Percentiles rank a stretch among this genome's conserved stretches.
Conservation (phyloP, 2,797 vertebrate species). For the Poecilia picta region DNA sequence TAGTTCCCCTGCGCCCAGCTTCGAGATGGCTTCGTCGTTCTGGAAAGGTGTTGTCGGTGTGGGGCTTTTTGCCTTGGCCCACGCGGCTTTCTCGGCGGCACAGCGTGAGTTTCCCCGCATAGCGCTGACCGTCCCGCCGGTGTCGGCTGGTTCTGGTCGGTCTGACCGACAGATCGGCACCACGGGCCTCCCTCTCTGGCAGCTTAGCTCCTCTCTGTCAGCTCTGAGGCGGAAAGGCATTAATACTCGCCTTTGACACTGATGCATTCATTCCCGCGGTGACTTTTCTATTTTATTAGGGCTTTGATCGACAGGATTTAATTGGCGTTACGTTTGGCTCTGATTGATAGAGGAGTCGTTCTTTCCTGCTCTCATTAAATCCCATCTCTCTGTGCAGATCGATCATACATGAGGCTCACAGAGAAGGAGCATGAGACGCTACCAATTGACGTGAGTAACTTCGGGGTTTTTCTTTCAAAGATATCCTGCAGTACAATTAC, state of each 20-base stretch:
- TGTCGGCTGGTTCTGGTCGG: rapidly evolving
- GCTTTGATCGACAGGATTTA: neutral
- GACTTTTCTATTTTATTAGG: neutral
- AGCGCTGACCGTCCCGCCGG: neutral
- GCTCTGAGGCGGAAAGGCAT: neutral
- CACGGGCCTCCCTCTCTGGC: constrained; percentile 56
- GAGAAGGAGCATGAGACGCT: constrained; percentile 98
- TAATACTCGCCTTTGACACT: neutral
- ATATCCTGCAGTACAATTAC: neutral
- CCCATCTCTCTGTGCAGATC: constrained; percentile 81
- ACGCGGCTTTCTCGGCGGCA: constrained; percentile 95
- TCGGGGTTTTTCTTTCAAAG: neutral
- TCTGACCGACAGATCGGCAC: neutral
- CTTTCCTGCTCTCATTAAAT: constrained; percentile 3
- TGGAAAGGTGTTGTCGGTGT: constrained; percentile 95
- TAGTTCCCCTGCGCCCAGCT: constrained; percentile 27
- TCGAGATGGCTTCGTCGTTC: constrained; percentile 90
- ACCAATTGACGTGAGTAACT: constrained; percentile 92
- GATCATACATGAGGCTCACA: constrained; percentile 95
- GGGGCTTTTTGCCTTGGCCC: constrained; percentile 93
- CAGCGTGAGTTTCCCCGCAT: constrained; percentile 86
- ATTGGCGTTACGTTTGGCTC: neutral
- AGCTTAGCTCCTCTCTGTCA: constrained; percentile 32
- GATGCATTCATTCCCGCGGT: neutral
- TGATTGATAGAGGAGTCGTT: neutral